These are phyloP conservation scores for Rhagium mordax DNA, from an alignment of 2,888 invertebrate genomes.

Conservation along the genomic window DNA sequence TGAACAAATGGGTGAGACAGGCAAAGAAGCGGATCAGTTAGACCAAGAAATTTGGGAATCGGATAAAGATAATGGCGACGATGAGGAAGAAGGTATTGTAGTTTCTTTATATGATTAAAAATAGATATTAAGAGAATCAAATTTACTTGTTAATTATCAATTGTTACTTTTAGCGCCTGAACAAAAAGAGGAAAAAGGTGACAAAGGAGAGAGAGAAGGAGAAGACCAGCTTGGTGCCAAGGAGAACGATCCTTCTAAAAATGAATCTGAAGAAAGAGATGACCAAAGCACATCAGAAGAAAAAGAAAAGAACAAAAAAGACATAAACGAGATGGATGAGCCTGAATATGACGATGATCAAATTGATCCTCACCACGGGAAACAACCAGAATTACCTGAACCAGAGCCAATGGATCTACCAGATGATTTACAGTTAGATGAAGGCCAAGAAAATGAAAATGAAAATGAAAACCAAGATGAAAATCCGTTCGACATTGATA, in stretches of 20 bases:
- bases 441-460: slow-evolving; percentile 76
- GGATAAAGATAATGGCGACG: slow-evolving; percentile 83
- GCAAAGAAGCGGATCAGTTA: slow-evolving; percentile 85
- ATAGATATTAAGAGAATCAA: not conserved
- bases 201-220: slow-evolving; percentile 75
- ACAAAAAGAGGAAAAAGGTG: slow-evolving; percentile 69
- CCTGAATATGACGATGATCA: slow-evolving; percentile 86
- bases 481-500: slow-evolving; percentile 90
- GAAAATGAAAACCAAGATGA: slow-evolving; percentile 79
- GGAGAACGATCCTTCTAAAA: slow-evolving; percentile 72
- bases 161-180: slow-evolving; percentile 36
- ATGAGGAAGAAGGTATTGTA: slow-evolving; percentile 71
- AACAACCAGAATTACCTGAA: slow-evolving; percentile 83
- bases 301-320: slow-evolving; percentile 73
- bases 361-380: slow-evolving; percentile 86
- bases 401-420: slow-evolving; percentile 91
- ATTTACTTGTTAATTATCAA: not conserved
- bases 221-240: slow-evolving; percentile 86
- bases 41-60: slow-evolving; percentile 89
- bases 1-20: slow-evolving; percentile 97
- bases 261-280: slow-evolving; percentile 68
- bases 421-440: slow-evolving; percentile 88
- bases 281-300: slow-evolving; percentile 74
- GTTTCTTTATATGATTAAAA: not conserved
- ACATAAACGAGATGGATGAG: slow-evolving; percentile 89